Base-by-base conservation (phyloP, 1,140 invertebrate genomes). In the Planococcus citri region DNA sequence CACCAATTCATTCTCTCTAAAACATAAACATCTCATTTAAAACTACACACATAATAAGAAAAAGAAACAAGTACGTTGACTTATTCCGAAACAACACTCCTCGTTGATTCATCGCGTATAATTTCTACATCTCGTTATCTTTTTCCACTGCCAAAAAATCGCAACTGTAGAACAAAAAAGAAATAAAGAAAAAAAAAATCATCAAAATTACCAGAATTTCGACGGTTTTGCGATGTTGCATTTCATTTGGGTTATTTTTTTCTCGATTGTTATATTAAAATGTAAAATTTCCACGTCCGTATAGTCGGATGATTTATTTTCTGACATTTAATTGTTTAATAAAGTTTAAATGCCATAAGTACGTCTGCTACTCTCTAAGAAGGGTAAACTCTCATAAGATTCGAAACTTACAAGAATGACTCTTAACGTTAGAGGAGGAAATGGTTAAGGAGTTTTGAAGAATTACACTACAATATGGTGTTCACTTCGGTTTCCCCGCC, bases 391-490 rank as follows among this genome's bases (percentile, higher is more conserved):
- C 25, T 64, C 25, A 25, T 25, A 64, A 64, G 25, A 64, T 64
- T 25, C 60, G 17, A 25, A 64, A 27, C 60, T 64, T 27, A 64
- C 21, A 64, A 64, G 25, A 64, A 64, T 64, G 60, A 64, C 25
- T 51, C 41, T 51, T 51, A 51, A 51, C 41, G 41, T 51, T 17
- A 17, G 41, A 51, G 41, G 17, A 51, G 41, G 41, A 20, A 51
- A 51, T 51, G 41, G 41, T 51, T 51, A 51, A 51, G 41, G 41
- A 51, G 41, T 64, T 64, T 27, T 64, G 60, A 64, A 64, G 60
- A 64, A 64, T 64, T 27, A 27, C 60, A 64, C 60, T 64, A 64
- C 60, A 64, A 64, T 64, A 64, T 64, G 60, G 60, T 64, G 60
- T 64, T 64, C 60, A 17, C 4, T 64, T 25, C 60, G 17, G 17